Conservation (phyloP, 1,140 invertebrate genomes). For the Adelges cooleyi region DNA sequence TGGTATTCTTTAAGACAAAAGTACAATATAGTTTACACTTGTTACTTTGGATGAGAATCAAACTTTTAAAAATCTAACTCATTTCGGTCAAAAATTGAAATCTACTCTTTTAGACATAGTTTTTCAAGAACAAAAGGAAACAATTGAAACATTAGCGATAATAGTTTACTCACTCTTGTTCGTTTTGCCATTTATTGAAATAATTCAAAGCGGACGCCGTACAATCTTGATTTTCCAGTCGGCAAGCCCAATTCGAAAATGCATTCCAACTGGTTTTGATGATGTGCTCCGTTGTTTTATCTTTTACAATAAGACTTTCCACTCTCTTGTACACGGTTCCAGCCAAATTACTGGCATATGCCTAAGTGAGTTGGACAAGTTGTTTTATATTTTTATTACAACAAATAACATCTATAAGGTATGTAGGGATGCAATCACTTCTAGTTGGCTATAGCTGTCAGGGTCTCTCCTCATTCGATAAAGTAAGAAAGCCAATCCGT, state of each 20-base stretch:
- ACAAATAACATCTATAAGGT: too few species aligned
- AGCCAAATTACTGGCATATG: neutral
- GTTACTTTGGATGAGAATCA: neutral
- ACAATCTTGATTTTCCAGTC: neutral
- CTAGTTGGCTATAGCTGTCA: neutral
- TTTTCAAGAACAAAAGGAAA: neutral
- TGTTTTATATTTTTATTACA: too few species aligned
- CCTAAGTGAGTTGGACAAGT: too few species aligned
- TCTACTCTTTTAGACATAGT: neutral
- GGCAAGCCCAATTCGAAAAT: slow-evolving; percentile 7
- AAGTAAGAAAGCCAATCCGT: slow-evolving; percentile 2
- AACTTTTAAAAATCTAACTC: too few species aligned
- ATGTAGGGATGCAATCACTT: too few species aligned
- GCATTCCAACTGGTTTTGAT: slow-evolving; percentile 2
- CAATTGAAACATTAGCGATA: neutral
- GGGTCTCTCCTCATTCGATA: neutral
- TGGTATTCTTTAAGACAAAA: slow-evolving; percentile 5
- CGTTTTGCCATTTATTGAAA: neutral
- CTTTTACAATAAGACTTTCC: neutral
- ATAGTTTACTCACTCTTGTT: neutral
- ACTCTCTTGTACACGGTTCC: neutral
- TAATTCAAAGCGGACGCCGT: neutral
- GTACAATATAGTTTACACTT: too few species aligned
- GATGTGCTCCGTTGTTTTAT: neutral
- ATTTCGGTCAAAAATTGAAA: neutral